Percentiles rank a stretch among this genome's conserved stretches.
Evolutionary conservation across 2,113 vertebrate genomes (phyloP).

Genomic region (Siniperca chuatsi): DNA sequence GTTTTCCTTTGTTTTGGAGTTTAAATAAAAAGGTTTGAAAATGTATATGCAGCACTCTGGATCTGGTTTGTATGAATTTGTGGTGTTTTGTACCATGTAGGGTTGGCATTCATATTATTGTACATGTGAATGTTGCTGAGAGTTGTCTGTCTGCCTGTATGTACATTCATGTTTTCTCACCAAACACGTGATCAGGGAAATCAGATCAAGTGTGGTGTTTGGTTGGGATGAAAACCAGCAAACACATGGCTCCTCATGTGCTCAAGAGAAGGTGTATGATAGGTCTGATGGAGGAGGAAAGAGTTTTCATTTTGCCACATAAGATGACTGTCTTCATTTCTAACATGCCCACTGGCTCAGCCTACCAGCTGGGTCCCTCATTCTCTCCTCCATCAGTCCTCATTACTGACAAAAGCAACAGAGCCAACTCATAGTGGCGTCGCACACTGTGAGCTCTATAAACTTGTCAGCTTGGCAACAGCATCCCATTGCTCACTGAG

Average conservation of each 20-base stretch:
- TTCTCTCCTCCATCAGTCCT: conserved; percentile 59
- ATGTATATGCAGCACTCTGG: not conserved
- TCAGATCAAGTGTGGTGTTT: not conserved
- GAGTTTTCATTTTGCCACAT: conserved; percentile 6
- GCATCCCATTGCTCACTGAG: conserved; percentile 51
- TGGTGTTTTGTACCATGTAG: not conserved
- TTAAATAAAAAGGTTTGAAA: not conserved
- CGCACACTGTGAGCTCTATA: conserved; percentile 31
- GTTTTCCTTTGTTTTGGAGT: not conserved
- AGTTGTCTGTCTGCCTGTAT: not conserved
- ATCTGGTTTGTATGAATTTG: not conserved
- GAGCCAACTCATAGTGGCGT: conserved; percentile 46
- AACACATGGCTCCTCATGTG: not conserved
- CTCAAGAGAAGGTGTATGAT: not conserved
- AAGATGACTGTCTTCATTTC: conserved; percentile 37
- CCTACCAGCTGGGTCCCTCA: conserved; percentile 54
- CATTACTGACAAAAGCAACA: conserved; percentile 47
- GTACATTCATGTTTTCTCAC: not conserved
- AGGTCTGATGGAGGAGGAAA: not conserved
- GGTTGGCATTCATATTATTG: not conserved
- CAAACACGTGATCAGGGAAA: not conserved
- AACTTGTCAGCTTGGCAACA: conserved; percentile 54
- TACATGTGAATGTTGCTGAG: not conserved
- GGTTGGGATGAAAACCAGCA: not conserved
- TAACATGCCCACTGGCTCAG: conserved; percentile 9